phyloP scores from a whole-genome alignment of 2,113 vertebrate genomes.

The Anolis sagrei region DNA sequence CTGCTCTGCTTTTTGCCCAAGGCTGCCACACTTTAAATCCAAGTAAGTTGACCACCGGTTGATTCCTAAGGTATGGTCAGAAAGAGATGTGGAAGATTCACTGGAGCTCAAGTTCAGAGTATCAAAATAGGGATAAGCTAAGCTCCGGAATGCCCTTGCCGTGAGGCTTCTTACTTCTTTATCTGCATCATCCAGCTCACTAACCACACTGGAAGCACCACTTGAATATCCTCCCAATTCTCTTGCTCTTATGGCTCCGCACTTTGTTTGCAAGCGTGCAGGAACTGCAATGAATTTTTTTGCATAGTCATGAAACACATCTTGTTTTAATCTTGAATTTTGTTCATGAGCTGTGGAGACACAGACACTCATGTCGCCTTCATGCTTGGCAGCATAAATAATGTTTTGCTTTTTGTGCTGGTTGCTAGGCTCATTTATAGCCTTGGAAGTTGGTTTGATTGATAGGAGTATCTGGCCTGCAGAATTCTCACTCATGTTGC shows the following conservation, averaged over 20 bases:
- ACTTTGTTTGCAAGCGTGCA: conserved; percentile 83
- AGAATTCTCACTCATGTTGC: conserved; percentile 71
- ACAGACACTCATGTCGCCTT: conserved; percentile 84
- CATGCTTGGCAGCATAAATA: conserved; percentile 82
- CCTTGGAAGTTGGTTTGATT: conserved; percentile 90
- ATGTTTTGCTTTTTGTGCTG: conserved; percentile 80
- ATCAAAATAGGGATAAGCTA: conserved; percentile 91
- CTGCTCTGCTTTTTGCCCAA: conserved; percentile 78
- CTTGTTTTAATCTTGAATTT: conserved; percentile 68
- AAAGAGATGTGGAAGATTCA: conserved; percentile 84
- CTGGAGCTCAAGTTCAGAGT: conserved; percentile 88
- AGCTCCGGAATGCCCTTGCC: conserved; percentile 90
- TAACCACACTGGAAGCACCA: conserved; percentile 91
- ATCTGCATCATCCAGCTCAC: conserved; percentile 94
- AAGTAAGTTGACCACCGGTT: conserved; percentile 91
- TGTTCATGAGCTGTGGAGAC: conserved; percentile 77
- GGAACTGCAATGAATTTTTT: conserved; percentile 79
- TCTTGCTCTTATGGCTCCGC: conserved; percentile 72
- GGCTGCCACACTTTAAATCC: conserved; percentile 87
- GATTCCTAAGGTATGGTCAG: conserved; percentile 82
- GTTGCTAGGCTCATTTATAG: conserved; percentile 92
- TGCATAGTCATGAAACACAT: conserved; percentile 72
- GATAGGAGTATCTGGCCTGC: conserved; percentile 92
- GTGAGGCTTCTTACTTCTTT: conserved; percentile 95
- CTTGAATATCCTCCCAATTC: conserved; percentile 85